These are phyloP conservation scores for Plumapathes pennacea DNA, from an alignment of 92 coral and sea anemone species.

Conservation along the genomic window DNA sequence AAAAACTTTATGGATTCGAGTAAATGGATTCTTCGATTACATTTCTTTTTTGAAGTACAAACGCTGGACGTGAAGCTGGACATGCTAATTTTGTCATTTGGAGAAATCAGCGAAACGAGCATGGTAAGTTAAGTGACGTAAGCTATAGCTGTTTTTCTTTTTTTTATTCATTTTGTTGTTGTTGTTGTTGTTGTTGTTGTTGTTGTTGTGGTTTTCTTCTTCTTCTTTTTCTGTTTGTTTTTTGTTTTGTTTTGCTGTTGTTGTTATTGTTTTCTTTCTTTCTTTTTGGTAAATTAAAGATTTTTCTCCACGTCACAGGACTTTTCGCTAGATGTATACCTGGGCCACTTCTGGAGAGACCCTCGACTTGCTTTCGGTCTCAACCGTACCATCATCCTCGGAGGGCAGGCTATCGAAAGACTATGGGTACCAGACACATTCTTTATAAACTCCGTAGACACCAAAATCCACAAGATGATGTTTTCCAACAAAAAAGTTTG, in stretches of 20 bases:
- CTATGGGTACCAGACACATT: constrained; percentile 97
- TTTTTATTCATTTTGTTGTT: not conserved
- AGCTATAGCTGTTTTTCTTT: not conserved
- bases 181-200: not conserved
- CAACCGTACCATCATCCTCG: constrained; percentile 77
- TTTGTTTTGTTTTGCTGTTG: not conserved
- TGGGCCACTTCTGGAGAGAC: constrained; percentile 97
- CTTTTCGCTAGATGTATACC: constrained; percentile 83
- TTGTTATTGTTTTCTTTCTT: constrained; percentile 1
- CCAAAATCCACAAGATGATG: constrained; percentile 83
- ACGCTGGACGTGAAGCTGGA: constrained; percentile 75
- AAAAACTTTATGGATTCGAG: not conserved
- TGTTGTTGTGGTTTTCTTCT: not conserved
- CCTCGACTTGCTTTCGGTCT: constrained; percentile 95
- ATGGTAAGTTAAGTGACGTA: constrained; percentile 57
- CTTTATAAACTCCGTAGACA: constrained; percentile 88
- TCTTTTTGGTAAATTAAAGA: not conserved
- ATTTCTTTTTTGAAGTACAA: constrained; percentile 57
- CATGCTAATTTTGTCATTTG: constrained; percentile 86
- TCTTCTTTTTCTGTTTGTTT: not conserved
- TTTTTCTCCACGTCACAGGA: constrained; percentile 47
- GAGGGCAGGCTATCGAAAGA: constrained; percentile 78
- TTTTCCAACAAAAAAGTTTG: constrained; percentile 90
- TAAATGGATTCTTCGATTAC: not conserved
- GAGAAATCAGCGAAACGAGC: constrained; percentile 90